Conservation (phyloP, 1,140 invertebrate genomes). For the Heterodera schachtii region DNA sequence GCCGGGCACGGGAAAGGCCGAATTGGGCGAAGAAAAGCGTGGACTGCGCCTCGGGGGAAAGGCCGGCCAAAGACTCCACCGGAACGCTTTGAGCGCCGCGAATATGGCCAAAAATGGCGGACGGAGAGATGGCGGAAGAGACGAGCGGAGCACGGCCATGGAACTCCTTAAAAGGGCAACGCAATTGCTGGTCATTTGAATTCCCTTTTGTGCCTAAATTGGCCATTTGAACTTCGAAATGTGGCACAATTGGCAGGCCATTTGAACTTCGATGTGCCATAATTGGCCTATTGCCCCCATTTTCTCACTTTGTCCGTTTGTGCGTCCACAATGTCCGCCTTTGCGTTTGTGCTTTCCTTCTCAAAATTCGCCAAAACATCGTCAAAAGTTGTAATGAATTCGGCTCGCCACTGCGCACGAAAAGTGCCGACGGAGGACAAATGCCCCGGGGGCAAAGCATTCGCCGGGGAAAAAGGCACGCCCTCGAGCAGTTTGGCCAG, state of each 20-base stretch:
- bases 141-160: slow-evolving; percentile 37
- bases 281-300: no score
- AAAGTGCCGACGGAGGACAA: slow-evolving; percentile 37
- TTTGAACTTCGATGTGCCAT: background rate
- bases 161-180: slow-evolving; percentile 51
- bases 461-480: slow-evolving; percentile 28
- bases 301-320: slow-evolving; percentile 52
- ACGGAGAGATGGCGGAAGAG: background rate
- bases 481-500: slow-evolving; percentile 6
- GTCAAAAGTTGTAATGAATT: slow-evolving; percentile 59
- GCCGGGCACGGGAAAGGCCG: slow-evolving; percentile 39
- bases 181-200: background rate
- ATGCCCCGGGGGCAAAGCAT: background rate
- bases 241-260: no score
- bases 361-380: slow-evolving; percentile 57
- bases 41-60: slow-evolving; percentile 24
- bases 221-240: background rate
- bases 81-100: slow-evolving; percentile 58
- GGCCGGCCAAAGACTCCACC: slow-evolving; percentile 54
- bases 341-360: slow-evolving; percentile 29
- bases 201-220: background rate
- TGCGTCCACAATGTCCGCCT: slow-evolving; percentile 59
- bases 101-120: slow-evolving; percentile 59
- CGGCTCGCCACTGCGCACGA: slow-evolving; percentile 47
- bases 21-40: slow-evolving; percentile 41